These are phyloP conservation scores for Knipowitschia caucasica DNA, from an alignment of 2,797 vertebrate genomes.

Conservation along the genomic window DNA sequence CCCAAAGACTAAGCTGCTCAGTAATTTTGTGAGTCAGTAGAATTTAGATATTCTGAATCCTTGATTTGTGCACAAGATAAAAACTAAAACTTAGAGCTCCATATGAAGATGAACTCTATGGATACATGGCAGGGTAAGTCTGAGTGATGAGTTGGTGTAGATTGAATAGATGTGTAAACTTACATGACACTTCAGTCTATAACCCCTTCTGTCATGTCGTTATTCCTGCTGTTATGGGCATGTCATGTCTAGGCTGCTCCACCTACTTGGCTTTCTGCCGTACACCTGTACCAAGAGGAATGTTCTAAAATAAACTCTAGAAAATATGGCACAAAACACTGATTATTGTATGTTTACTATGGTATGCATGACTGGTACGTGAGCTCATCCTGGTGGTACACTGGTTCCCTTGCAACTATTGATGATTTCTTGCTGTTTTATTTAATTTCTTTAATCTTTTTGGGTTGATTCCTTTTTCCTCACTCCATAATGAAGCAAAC, in stretches of 20 bases:
- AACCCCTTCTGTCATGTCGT: background rate
- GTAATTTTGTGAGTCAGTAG: background rate
- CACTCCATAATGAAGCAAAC: too few relatives aligned
- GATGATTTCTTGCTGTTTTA: too few relatives aligned
- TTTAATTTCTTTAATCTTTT: too few relatives aligned
- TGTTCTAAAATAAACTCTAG: constrained; percentile 12
- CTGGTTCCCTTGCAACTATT: too few relatives aligned
- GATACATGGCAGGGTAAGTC: background rate
- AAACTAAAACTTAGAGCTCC: background rate
- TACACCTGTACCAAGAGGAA: constrained; percentile 23
- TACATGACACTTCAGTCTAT: background rate
- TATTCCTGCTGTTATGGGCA: background rate
- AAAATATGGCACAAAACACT: background rate
- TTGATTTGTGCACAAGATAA: background rate
- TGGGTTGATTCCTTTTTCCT: too few relatives aligned
- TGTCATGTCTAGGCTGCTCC: constrained; percentile 4
- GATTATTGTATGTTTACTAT: too few relatives aligned
- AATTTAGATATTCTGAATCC: background rate
- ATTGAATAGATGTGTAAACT: background rate
- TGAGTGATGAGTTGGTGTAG: background rate
- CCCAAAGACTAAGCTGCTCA: constrained; percentile 23
- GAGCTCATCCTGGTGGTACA: too few relatives aligned
- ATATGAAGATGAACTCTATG: background rate
- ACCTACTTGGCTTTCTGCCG: constrained; percentile 1
- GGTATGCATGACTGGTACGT: too few relatives aligned